These are phyloP conservation scores for Platanista minor DNA, from an alignment of 2,113 vertebrate genomes.

Conservation along the genomic window DNA sequence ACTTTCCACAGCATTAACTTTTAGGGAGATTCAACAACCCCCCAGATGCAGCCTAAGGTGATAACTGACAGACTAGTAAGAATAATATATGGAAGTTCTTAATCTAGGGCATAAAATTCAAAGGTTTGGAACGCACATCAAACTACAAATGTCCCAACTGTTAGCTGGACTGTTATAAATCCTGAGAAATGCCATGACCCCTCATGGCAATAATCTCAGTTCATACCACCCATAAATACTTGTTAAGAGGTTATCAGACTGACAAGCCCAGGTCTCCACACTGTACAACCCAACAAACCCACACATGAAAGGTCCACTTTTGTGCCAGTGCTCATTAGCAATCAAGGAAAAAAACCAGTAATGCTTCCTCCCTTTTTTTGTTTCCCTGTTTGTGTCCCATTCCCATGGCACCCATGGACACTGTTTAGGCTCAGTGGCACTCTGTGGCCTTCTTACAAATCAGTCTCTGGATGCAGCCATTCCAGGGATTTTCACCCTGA, in stretches of 20 bases:
- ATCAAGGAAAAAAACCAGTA: neutral
- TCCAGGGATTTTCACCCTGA: neutral
- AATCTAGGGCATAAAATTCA: neutral
- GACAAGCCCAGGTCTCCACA: neutral
- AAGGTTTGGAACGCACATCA: neutral
- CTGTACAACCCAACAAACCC: neutral
- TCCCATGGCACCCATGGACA: neutral
- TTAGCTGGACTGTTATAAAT: neutral
- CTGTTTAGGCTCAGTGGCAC: neutral
- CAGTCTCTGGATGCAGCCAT: neutral
- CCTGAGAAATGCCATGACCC: neutral
- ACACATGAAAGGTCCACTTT: neutral
- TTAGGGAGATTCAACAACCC: conserved; percentile 35
- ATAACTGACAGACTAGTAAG: neutral
- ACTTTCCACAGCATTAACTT: conserved; percentile 52
- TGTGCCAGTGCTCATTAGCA: neutral
- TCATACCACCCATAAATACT: neutral
- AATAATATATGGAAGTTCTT: neutral
- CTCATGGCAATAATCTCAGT: neutral
- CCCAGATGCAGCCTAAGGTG: neutral
- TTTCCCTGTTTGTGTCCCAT: neutral
- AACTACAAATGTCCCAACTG: neutral
- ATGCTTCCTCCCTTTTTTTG: neutral
- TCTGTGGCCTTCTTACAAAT: neutral
- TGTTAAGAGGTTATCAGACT: neutral